These are phyloP conservation scores for Eilema griseolum DNA, from an alignment of 2,888 invertebrate genomes.

Conservation along the genomic window DNA sequence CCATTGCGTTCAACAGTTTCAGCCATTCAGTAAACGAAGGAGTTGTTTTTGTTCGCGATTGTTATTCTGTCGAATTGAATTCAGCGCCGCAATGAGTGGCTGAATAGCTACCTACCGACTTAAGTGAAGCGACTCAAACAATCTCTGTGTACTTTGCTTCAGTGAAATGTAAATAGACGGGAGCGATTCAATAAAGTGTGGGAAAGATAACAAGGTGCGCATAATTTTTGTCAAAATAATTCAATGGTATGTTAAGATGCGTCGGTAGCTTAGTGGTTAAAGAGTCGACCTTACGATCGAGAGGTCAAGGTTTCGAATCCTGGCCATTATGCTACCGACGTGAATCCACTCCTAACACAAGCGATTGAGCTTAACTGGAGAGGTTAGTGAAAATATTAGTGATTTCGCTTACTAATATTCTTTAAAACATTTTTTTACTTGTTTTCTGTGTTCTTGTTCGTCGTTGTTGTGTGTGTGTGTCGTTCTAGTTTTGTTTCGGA, in stretches of 20 bases:
- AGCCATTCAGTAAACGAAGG: constrained; percentile 30
- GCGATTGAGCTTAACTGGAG: no score
- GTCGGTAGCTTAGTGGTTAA: no score
- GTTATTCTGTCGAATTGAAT: constrained; percentile 48
- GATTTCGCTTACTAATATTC: no score
- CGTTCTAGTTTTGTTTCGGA: neutral
- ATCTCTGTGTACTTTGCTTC: constrained; percentile 16
- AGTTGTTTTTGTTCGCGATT: constrained; percentile 46
- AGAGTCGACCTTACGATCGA: no score
- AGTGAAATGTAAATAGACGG: constrained; percentile 15
- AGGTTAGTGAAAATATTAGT: no score
- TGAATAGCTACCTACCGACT: constrained; percentile 5
- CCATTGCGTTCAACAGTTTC: constrained; percentile 44
- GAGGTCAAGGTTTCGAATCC: no score
- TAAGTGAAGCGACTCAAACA: constrained; percentile 21
- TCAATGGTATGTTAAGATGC: neutral
- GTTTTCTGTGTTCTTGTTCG: neutral
- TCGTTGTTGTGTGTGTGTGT: no score
- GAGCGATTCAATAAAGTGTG: constrained; percentile 4
- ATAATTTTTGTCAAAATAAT: neutral
- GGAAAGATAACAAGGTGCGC: neutral
- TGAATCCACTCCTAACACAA: no score
- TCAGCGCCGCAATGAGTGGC: constrained; percentile 21
- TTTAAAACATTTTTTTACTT: neutral
- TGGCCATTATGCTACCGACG: no score